phyloP scores from a whole-genome alignment of 2,888 invertebrate species.

The Nomada ferruginata region DNA sequence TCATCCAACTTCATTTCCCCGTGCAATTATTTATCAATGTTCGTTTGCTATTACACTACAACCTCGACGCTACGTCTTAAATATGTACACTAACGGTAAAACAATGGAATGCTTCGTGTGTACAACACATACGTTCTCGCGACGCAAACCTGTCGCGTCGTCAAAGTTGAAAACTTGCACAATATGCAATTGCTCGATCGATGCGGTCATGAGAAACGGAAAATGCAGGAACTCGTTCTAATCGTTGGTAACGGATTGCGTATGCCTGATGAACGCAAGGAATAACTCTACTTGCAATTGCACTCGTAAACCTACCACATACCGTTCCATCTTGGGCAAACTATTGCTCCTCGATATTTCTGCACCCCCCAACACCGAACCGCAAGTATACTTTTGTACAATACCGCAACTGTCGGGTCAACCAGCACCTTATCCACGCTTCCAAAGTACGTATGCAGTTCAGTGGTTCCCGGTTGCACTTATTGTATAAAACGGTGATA shows the following conservation, averaged over 20 bases:
- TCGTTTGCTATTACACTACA: constrained; percentile 18
- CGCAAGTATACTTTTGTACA: constrained; percentile 9
- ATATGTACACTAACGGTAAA: constrained; percentile 12
- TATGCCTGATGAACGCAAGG: not conserved
- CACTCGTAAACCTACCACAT: constrained; percentile 7
- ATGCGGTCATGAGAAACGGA: not conserved
- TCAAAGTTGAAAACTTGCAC: not conserved
- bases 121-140: not conserved
- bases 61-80: not conserved
- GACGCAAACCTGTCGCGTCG: not conserved
- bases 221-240: not conserved
- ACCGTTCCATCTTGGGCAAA: constrained; percentile 1
- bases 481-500: constrained; percentile 42
- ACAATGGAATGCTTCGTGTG: not conserved
- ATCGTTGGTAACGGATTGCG: constrained; percentile 3
- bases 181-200: not conserved
- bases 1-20: constrained; percentile 9
- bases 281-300: not conserved
- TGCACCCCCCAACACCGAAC: not conserved
- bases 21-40: constrained; percentile 28
- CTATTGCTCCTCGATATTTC: not conserved
- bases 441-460: not conserved
- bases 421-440: not conserved
- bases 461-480: not conserved
- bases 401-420: not conserved